phyloP scores from a whole-genome alignment of 2,888 invertebrate species.

The Pterostichus niger region DNA sequence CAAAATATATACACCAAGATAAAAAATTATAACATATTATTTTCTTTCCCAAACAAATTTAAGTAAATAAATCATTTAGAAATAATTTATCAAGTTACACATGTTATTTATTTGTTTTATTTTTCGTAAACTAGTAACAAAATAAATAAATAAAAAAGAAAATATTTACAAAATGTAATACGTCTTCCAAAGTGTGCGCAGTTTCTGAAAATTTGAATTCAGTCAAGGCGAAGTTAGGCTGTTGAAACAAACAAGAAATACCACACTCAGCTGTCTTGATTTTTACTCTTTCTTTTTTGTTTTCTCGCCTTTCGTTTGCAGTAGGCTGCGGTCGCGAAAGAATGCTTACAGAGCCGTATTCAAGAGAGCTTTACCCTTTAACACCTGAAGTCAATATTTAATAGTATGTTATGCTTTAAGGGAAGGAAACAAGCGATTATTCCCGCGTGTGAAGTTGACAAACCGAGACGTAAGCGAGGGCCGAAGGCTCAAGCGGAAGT shows the following conservation, averaged over 20 bases:
- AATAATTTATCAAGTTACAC: not conserved
- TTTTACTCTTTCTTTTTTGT: conserved; percentile 39
- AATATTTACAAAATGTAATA: conserved; percentile 14
- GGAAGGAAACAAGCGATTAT: too few species aligned
- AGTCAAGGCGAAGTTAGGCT: conserved; percentile 9
- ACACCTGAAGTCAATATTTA: not conserved
- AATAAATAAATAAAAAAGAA: not conserved
- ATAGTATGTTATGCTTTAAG: too few species aligned
- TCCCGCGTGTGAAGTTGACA: too few species aligned
- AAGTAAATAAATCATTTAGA: not conserved
- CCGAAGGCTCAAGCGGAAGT: too few species aligned
- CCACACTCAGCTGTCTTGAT: conserved; percentile 50
- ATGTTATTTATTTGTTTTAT: not conserved
- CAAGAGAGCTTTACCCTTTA: not conserved
- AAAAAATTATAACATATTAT: not conserved
- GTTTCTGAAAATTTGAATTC: conserved; percentile 31
- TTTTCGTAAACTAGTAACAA: not conserved
- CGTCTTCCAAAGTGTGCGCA: not conserved
- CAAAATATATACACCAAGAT: not conserved
- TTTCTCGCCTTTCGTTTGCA: conserved; percentile 30
- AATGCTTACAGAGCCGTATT: conserved; percentile 13
- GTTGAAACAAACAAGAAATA: conserved; percentile 39
- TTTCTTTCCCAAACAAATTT: not conserved
- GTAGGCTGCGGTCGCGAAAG: conserved; percentile 35
- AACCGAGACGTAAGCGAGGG: too few species aligned